Percentiles rank a stretch among this genome's conserved stretches.
These are phyloP conservation scores for Pantherophis guttatus DNA, from an alignment of 2,113 vertebrate genomes.

Conservation along the genomic window DNA sequence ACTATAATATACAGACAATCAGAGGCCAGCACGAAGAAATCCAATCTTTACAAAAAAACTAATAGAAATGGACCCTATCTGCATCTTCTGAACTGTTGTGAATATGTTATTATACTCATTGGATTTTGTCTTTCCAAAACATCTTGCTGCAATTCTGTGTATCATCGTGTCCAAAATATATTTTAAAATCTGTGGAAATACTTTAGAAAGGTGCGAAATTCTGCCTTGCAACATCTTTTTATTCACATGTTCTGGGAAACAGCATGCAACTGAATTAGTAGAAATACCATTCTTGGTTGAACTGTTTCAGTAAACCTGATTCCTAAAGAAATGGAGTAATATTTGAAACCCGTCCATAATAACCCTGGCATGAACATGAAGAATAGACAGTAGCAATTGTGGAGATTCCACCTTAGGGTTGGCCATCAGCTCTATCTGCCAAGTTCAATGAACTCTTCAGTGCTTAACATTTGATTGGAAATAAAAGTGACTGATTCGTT, in stretches of 20 bases:
- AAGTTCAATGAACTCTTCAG: conserved; percentile 1
- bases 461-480: background rate
- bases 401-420: accelerated
- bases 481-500: conserved; percentile 16
- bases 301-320: background rate
- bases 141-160: background rate
- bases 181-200: background rate
- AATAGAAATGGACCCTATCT: background rate
- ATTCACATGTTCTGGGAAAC: background rate
- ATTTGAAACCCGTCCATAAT: background rate
- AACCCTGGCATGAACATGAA: background rate
- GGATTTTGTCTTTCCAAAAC: background rate
- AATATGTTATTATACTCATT: background rate
- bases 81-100: background rate
- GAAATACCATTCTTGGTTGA: background rate
- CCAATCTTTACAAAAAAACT: background rate
- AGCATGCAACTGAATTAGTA: background rate
- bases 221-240: background rate
- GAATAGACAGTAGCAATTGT: background rate
- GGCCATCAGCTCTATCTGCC: background rate
- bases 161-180: background rate
- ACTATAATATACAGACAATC: background rate
- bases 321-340: background rate
- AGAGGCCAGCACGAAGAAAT: background rate
- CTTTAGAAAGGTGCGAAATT: background rate